These are phyloP conservation scores for Linnaemya vulpina DNA, from an alignment of 2,888 invertebrate genomes.

Conservation along the genomic window DNA sequence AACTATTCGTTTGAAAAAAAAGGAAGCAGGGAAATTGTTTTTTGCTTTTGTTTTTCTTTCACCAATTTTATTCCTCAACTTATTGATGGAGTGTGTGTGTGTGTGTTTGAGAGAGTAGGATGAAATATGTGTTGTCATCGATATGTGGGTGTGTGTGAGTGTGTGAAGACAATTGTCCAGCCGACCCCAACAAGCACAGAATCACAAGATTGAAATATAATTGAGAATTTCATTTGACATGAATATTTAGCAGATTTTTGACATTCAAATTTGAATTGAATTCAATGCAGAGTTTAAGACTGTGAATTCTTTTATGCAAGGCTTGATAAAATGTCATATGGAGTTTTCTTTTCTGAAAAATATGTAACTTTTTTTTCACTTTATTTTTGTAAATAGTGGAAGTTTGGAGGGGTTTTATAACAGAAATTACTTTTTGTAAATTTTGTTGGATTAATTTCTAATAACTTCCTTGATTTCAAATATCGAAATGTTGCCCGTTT, in stretches of 20 bases:
- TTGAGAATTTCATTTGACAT: neutral
- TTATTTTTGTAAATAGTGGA: no score
- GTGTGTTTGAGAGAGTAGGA: neutral
- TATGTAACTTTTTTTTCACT: no score
- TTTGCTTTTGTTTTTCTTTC: slow-evolving; percentile 28
- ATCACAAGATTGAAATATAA: neutral
- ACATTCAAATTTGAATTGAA: neutral
- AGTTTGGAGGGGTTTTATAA: no score
- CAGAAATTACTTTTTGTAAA: no score
- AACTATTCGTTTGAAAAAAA: slow-evolving; percentile 76
- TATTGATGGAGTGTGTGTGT: neutral
- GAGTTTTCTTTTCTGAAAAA: no score
- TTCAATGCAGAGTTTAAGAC: neutral
- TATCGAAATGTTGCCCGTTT: no score
- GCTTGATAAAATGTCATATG: no score
- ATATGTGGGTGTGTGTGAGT: neutral
- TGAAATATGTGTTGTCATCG: neutral
- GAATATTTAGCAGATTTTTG: neutral
- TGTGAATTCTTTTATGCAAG: no score
- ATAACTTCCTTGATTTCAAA: no score
- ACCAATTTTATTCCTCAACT: neutral
- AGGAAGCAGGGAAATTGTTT: slow-evolving; percentile 39
- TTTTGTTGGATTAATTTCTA: no score
- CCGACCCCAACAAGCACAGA: neutral
- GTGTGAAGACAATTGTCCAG: neutral